Evolutionary conservation across 2,888 invertebrate genomes (phyloP).

Genomic region (Ephialtes manifestator): DNA sequence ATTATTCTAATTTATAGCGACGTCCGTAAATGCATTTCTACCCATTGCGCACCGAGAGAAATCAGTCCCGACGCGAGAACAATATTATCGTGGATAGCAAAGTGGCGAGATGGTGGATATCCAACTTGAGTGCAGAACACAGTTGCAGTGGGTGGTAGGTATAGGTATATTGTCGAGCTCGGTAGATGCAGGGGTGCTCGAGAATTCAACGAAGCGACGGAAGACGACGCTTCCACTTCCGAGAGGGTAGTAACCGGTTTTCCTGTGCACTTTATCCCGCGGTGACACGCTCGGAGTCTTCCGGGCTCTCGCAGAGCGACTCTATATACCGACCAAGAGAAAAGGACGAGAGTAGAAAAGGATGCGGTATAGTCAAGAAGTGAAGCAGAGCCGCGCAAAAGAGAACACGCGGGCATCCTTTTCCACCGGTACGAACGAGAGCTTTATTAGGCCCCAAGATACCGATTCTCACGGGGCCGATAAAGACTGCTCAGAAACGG

Average conservation of each 20-base stretch:
- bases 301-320: slow-evolving; percentile 37
- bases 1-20: slow-evolving; percentile 41
- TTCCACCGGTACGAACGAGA: slow-evolving; percentile 45
- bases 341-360: slow-evolving; percentile 48
- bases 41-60: slow-evolving; percentile 36
- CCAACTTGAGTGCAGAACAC: slow-evolving; percentile 1
- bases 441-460: slow-evolving; percentile 71
- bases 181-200: slow-evolving; percentile 39
- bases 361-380: slow-evolving; percentile 31
- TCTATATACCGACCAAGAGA: slow-evolving; percentile 32
- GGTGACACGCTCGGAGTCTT: slow-evolving; percentile 67
- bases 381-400: slow-evolving; percentile 34
- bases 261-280: slow-evolving; percentile 67
- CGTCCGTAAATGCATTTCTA: slow-evolving; percentile 40
- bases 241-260: slow-evolving; percentile 69
- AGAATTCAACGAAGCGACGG: slow-evolving; percentile 68
- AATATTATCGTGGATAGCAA: slow-evolving; percentile 60
- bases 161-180: slow-evolving; percentile 16
- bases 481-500: slow-evolving; percentile 69
- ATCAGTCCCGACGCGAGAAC: slow-evolving; percentile 57
- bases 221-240: slow-evolving; percentile 67
- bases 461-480: slow-evolving; percentile 68
- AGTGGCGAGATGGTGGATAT: slow-evolving; percentile 59
- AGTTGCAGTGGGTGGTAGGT: slow-evolving; percentile 10
- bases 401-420: slow-evolving; percentile 30